Evolutionary conservation across 2,888 invertebrate species (phyloP).

Genomic region (Xiphydria camelus): DNA sequence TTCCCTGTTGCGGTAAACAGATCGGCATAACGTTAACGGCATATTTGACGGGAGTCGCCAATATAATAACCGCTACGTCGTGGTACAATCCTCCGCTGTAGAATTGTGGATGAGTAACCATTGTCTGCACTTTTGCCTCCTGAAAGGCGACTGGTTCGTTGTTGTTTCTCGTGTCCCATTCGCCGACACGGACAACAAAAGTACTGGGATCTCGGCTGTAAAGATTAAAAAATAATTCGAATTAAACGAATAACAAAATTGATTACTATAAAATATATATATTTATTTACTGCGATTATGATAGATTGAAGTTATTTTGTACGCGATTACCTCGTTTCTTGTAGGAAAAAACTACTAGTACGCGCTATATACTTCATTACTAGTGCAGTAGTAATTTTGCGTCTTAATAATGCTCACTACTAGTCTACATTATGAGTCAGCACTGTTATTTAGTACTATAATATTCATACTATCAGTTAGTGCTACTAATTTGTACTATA

Average conservation of each 20-base stretch:
- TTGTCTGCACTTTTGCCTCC: constrained; percentile 65
- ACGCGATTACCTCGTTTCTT: no score
- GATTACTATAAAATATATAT: no score
- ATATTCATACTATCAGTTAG: no score
- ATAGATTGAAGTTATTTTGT: no score
- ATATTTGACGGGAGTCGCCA: constrained; percentile 65
- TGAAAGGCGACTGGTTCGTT: constrained; percentile 71
- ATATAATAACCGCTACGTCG: constrained; percentile 74
- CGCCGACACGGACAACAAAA: constrained; percentile 69
- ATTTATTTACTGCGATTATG: no score
- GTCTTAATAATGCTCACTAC: no score
- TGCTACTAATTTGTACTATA: no score
- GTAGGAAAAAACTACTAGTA: no score
- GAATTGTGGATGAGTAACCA: constrained; percentile 67
- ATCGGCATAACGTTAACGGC: constrained; percentile 71
- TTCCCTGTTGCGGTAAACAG: constrained; percentile 65
- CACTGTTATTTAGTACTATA: no score
- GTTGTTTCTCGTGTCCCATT: constrained; percentile 76
- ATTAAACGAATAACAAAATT: neutral
- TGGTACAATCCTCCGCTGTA: constrained; percentile 71
- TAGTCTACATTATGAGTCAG: no score
- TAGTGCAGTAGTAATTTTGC: no score
- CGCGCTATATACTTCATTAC: no score
- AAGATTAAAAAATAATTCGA: constrained; percentile 5
- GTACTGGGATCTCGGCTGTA: constrained; percentile 36